Percentiles rank a stretch among this genome's conserved stretches.
phyloP scores from a whole-genome alignment of 2,113 vertebrate species.

The Tichodroma muraria region DNA sequence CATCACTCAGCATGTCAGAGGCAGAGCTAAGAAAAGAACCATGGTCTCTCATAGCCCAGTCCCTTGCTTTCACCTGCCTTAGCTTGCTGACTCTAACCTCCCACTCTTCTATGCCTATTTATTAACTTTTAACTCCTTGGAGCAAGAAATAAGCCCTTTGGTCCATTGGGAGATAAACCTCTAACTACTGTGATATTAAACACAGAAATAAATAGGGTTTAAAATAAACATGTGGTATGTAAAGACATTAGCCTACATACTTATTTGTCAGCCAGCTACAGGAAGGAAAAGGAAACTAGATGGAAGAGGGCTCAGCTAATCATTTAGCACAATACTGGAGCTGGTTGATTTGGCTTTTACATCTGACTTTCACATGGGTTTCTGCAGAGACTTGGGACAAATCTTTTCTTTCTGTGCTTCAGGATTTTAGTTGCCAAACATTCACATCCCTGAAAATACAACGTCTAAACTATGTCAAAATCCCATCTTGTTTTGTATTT shows the following conservation, averaged over 20 bases:
- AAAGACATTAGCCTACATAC: neutral
- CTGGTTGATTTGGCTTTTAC: neutral
- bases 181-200: neutral
- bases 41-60: neutral
- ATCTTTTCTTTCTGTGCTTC: neutral
- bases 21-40: neutral
- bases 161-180: neutral
- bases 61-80: neutral
- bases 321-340: neutral
- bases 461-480: neutral
- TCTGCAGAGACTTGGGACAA: neutral
- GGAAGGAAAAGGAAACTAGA: neutral
- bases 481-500: neutral
- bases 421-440: neutral
- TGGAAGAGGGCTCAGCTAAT: neutral
- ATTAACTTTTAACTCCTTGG: neutral
- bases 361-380: neutral
- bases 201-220: neutral
- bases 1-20: neutral
- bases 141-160: neutral
- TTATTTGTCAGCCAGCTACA: neutral
- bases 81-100: neutral
- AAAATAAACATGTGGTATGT: neutral
- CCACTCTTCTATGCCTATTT: neutral
- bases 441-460: neutral